These are phyloP conservation scores for Athalia rosae DNA, from an alignment of 2,888 invertebrate species.

Conservation along the genomic window DNA sequence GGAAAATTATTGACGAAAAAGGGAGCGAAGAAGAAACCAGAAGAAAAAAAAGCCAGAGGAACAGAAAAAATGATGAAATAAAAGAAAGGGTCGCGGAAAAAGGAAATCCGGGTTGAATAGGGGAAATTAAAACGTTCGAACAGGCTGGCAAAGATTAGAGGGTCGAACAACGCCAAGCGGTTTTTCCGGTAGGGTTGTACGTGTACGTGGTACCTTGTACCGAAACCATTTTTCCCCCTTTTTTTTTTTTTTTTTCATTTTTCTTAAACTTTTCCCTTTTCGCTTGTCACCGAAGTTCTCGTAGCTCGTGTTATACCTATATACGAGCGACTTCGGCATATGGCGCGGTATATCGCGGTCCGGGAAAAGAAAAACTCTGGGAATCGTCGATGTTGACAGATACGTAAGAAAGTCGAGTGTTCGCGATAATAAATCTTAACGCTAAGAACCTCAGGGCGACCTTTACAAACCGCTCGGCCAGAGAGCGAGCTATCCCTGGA, in stretches of 20 bases:
- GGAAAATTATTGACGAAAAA: neutral
- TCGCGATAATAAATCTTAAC: conserved; percentile 12
- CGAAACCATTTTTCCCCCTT: no score
- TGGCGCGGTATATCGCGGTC: no score
- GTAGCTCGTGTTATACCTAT: no score
- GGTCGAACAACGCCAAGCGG: conserved; percentile 1
- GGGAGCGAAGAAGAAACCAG: neutral
- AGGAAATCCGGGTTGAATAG: neutral
- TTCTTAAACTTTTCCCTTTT: neutral
- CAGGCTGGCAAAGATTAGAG: neutral
- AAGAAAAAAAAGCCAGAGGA: neutral
- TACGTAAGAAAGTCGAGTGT: neutral
- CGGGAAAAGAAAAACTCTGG: neutral
- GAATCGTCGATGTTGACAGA: conserved; percentile 1
- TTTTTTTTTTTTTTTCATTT: neutral
- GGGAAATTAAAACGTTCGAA: conserved; percentile 22
- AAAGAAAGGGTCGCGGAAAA: neutral
- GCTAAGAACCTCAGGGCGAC: conserved; percentile 19
- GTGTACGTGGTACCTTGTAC: no score
- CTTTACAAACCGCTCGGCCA: conserved; percentile 14
- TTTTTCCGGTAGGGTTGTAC: no score
- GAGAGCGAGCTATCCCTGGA: conserved; percentile 20
- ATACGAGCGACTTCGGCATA: no score
- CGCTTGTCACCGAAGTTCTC: no score
- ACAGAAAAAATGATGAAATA: neutral